Base-by-base conservation (phyloP, 2,113 vertebrate species). In the Cyanistes caeruleus region DNA sequence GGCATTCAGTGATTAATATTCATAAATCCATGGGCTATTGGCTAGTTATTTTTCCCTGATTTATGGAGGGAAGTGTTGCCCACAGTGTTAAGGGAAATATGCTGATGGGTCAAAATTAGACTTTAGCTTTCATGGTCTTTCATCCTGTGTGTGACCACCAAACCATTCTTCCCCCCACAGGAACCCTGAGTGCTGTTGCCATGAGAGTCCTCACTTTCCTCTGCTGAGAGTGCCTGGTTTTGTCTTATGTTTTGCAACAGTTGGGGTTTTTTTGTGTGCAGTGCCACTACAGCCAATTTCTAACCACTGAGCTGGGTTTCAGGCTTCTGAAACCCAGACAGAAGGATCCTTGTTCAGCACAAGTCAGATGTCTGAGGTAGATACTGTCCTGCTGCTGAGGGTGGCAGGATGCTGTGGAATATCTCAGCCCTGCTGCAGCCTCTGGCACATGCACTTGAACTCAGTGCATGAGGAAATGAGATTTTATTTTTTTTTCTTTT, bases 101-200 rank as follows among this genome's bases (percentile, higher is more conserved):
- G 73, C 94, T 87, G 56, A 92, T 64, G 37, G 87, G 37, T 81
- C 0, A 4, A 90, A 94, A 90, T 84, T 44, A 82, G 41, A 83
- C 73, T 92, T 86, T 19, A 41, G 60, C 77, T 92, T 41, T 78
- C 69, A 15, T 68, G 80, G 10, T 84, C 44, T 90, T 77, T 84
- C 80, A 72, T 92, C 83, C 76, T 84, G 82, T 84, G 65, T 89
- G 81, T 91, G 92, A 92, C 85, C 88, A 93, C 64, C 64, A 92
- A 94, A 93, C 88, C 80, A 73, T 87, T 73, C 76, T 84, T 84
- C 83, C 83, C 49, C 81, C 92, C 88, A 58, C 80, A 76, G 1
- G 1, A 84, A 41, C 65, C 68, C 23, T 1, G 2, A 48, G 64
- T 30, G 43, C 82, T 46, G 48, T 67, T 84, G 85, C 64, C 48